A percentile compares a stretch with the other conserved stretches of the same genome.
Evolutionary conservation across 2,797 vertebrate genomes (phyloP).

Genomic region (Diceros bicornis): DNA sequence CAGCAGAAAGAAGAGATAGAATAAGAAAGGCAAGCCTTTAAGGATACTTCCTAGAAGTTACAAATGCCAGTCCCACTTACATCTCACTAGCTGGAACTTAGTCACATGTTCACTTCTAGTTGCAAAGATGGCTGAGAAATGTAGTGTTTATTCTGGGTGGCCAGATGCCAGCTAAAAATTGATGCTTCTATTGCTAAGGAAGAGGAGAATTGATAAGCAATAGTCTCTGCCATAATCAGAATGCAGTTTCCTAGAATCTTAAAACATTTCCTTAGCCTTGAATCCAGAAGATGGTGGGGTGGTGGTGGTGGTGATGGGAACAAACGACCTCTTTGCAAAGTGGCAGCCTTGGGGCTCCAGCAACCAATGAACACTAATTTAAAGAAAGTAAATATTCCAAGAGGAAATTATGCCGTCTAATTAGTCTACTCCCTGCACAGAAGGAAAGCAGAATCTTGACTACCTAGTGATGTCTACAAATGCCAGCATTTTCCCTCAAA

Average conservation of each 20-base stretch:
- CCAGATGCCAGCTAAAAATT: not conserved
- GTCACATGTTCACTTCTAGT: constrained; percentile 14
- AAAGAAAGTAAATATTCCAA: not conserved
- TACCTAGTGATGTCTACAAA: not conserved
- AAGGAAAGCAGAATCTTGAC: constrained; percentile 41
- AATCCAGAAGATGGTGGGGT: not conserved
- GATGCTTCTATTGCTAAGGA: constrained; percentile 25
- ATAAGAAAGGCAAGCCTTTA: constrained; percentile 25
- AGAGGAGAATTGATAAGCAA: not conserved
- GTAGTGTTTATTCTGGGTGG: constrained; percentile 15
- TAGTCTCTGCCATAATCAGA: not conserved
- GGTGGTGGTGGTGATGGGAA: not conserved
- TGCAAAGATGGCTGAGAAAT: constrained; percentile 51
- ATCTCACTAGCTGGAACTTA: not conserved
- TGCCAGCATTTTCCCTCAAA: not conserved
- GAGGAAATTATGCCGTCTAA: not conserved
- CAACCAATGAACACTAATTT: not conserved
- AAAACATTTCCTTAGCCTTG: not conserved
- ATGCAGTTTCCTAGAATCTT: constrained; percentile 48
- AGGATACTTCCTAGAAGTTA: not conserved
- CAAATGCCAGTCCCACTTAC: not conserved
- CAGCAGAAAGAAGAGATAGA: not conserved
- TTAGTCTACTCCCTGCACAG: not conserved
- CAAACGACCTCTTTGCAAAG: not conserved
- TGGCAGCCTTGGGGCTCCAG: not conserved